phyloP scores from a whole-genome alignment of 2,888 invertebrate genomes.

The Sinelater perroti region DNA sequence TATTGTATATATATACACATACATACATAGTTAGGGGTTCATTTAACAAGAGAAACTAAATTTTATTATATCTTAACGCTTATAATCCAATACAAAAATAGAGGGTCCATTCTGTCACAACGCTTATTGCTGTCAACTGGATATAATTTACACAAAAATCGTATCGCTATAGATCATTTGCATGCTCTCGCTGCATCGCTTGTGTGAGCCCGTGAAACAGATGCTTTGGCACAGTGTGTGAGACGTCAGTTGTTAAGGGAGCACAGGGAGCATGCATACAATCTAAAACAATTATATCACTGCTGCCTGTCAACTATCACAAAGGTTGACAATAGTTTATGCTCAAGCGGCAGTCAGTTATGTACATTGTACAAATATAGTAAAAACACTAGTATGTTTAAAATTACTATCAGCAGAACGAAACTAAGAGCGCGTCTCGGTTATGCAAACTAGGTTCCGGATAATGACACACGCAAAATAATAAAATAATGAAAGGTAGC shows the following conservation, averaged over 20 bases:
- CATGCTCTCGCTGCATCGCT: slow-evolving; percentile 9
- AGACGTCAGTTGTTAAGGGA: slow-evolving; percentile 22
- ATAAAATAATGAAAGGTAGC: slow-evolving; percentile 3
- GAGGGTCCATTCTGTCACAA: slow-evolving; percentile 63
- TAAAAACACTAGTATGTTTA: slow-evolving; percentile 56
- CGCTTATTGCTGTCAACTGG: slow-evolving; percentile 63
- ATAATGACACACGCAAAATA: slow-evolving; percentile 3
- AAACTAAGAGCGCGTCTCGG: slow-evolving; percentile 55
- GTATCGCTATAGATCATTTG: slow-evolving; percentile 1
- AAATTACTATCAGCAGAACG: slow-evolving; percentile 55
- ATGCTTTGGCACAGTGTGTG: slow-evolving; percentile 34
- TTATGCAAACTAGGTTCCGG: slow-evolving; percentile 7
- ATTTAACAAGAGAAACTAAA: slow-evolving; percentile 55
- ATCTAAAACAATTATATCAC: slow-evolving; percentile 23
- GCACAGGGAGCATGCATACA: slow-evolving; percentile 17
- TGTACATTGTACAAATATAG: slow-evolving; percentile 52
- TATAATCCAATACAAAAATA: slow-evolving; percentile 64
- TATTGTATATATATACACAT: slow-evolving; percentile 47
- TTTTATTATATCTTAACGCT: slow-evolving; percentile 44
- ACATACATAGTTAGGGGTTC: slow-evolving; percentile 51
- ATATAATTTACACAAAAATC: slow-evolving; percentile 48
- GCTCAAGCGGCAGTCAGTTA: slow-evolving; percentile 43
- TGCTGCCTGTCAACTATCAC: slow-evolving; percentile 57
- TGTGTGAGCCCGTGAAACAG: slow-evolving; percentile 25
- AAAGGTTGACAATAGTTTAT: slow-evolving; percentile 44